phyloP scores from a whole-genome alignment of 1,140 invertebrate genomes.

The Branchinecta lynchi region DNA sequence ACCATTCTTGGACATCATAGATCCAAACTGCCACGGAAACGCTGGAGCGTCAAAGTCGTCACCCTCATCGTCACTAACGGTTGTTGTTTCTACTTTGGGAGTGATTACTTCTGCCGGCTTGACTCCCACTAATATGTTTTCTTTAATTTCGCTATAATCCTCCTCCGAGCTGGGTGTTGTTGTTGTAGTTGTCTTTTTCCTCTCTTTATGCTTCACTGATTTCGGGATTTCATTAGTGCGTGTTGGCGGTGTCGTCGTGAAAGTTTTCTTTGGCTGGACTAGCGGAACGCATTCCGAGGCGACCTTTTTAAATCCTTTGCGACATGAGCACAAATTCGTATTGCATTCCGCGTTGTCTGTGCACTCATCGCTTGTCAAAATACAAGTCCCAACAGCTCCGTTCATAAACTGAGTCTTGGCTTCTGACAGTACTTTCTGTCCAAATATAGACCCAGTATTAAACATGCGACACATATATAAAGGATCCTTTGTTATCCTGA shows the following conservation, averaged over 20 bases:
- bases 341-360: constrained; percentile 7
- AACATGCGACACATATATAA: constrained; percentile 7
- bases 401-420: neutral
- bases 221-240: neutral
- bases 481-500: neutral
- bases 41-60: neutral
- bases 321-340: neutral
- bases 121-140: too few relatives aligned
- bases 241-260: neutral
- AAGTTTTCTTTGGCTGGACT: neutral
- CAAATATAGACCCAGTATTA: neutral
- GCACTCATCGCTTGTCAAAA: neutral
- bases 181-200: neutral
- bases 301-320: neutral
- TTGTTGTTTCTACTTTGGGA: too few relatives aligned
- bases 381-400: neutral
- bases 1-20: neutral
- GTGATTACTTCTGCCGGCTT: too few relatives aligned
- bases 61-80: neutral
- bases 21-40: neutral
- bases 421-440: constrained; percentile 4
- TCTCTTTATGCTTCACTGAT: neutral
- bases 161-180: neutral
- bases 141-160: neutral
- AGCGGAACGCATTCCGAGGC: neutral